phyloP scores from a whole-genome alignment of 2,888 invertebrate genomes.

The Drosophila pegasa region DNA sequence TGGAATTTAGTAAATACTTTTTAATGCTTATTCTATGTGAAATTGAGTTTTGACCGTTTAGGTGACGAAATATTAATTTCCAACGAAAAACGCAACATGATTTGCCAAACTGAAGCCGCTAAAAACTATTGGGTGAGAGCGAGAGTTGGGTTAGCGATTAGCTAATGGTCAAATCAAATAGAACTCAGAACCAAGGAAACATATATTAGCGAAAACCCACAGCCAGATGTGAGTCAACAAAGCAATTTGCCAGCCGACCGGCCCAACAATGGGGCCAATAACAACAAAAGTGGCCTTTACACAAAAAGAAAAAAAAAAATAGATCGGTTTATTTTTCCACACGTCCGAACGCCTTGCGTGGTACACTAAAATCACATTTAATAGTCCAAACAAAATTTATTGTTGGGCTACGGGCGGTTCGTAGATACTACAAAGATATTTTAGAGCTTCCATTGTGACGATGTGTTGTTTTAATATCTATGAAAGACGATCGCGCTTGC shows the following conservation, averaged over 20 bases:
- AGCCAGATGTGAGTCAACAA: constrained; percentile 51
- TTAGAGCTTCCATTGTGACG: constrained; percentile 49
- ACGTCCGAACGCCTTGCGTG: constrained; percentile 52
- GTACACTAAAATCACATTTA: constrained; percentile 76
- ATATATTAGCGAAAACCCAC: constrained; percentile 50
- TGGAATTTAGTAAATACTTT: constrained; percentile 27
- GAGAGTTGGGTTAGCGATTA: constrained; percentile 20
- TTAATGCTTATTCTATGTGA: constrained; percentile 2
- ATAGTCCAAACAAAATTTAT: constrained; percentile 75
- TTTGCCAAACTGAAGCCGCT: constrained; percentile 40
- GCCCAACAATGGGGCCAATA: constrained; percentile 53
- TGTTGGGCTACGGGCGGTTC: constrained; percentile 25
- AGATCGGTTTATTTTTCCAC: constrained; percentile 45
- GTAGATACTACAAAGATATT: constrained; percentile 37
- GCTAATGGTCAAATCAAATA: constrained; percentile 66
- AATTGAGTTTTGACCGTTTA: constrained; percentile 7
- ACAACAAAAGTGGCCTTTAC: constrained; percentile 32
- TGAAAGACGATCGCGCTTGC: constrained; percentile 56
- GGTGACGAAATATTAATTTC: constrained; percentile 5
- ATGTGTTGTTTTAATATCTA: constrained; percentile 67
- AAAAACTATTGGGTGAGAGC: constrained; percentile 49
- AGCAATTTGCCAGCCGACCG: constrained; percentile 28
- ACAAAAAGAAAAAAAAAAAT: constrained; percentile 6
- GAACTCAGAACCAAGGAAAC: constrained; percentile 55
- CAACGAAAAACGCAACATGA: neutral